phyloP scores from a whole-genome alignment of 2,797 vertebrate species.

The Danio jaintianensis region DNA sequence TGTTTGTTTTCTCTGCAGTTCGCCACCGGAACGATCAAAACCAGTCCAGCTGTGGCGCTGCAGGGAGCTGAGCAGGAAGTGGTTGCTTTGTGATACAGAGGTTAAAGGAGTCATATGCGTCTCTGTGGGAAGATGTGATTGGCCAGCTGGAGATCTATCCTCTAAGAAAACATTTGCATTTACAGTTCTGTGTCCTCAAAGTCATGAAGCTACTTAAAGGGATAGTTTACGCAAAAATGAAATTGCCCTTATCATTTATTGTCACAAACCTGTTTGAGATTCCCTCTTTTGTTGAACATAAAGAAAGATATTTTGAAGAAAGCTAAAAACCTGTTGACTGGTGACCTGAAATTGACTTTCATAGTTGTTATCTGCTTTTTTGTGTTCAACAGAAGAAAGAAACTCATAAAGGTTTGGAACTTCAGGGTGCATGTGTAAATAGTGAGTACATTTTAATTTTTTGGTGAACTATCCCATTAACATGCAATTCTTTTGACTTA shows the following conservation, averaged over 20 bases:
- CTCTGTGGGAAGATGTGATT: slow-evolving; percentile 73
- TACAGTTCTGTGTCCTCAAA: slow-evolving; percentile 9
- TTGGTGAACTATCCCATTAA: background rate
- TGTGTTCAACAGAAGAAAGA: no score
- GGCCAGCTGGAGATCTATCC: slow-evolving; percentile 69
- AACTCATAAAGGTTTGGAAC: no score
- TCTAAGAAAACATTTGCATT: slow-evolving; percentile 27
- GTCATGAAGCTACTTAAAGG: background rate
- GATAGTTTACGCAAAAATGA: no score
- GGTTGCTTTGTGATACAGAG: slow-evolving; percentile 64
- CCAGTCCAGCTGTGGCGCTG: slow-evolving; percentile 56
- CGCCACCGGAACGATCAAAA: slow-evolving; percentile 69
- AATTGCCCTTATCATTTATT: no score
- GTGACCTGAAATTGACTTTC: no score
- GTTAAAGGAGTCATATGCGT: slow-evolving; percentile 64
- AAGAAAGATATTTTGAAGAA: no score
- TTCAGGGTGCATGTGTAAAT: no score
- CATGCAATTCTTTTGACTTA: no score
- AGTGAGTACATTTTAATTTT: background rate
- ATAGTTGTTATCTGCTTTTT: no score
- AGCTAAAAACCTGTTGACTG: no score
- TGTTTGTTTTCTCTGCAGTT: slow-evolving; percentile 58
- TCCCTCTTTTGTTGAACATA: no score
- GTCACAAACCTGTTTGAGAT: no score
- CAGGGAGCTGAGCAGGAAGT: slow-evolving; percentile 72